These are phyloP conservation scores for Tragelaphus imberbis DNA, from an alignment of 2,113 vertebrate genomes.

Conservation along the genomic window DNA sequence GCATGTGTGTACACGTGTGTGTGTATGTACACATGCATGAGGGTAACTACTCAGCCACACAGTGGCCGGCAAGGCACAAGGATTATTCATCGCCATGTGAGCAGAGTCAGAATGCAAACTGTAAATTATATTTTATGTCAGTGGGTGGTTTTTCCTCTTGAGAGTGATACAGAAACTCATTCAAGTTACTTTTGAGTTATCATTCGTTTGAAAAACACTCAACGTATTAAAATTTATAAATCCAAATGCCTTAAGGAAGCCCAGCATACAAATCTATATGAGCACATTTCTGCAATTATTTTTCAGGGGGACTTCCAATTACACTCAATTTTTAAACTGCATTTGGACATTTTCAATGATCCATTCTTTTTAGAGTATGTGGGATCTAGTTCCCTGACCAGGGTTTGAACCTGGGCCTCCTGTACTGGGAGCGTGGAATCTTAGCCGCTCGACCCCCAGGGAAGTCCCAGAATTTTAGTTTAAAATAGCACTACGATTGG, in stretches of 20 bases:
- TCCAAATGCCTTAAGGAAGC: background rate
- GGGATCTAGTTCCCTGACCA: background rate
- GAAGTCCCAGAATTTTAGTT: background rate
- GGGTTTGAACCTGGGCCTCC: background rate
- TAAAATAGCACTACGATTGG: background rate
- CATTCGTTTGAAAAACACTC: background rate
- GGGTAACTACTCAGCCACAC: no score
- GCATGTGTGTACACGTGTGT: fast-evolving
- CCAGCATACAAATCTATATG: background rate
- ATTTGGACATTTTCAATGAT: background rate
- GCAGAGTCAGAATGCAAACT: background rate
- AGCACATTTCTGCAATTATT: background rate
- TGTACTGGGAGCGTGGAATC: background rate
- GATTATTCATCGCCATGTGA: background rate
- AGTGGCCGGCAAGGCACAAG: background rate
- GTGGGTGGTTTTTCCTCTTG: background rate
- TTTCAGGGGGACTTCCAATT: background rate
- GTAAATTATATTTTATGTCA: background rate
- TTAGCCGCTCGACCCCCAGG: background rate
- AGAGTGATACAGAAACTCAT: background rate
- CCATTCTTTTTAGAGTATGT: background rate
- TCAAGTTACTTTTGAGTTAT: background rate
- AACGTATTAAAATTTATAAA: background rate
- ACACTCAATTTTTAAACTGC: background rate
- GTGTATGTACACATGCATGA: fast-evolving